These are phyloP conservation scores for Hylaea fasciaria DNA, from an alignment of 2,888 invertebrate species.

Conservation along the genomic window DNA sequence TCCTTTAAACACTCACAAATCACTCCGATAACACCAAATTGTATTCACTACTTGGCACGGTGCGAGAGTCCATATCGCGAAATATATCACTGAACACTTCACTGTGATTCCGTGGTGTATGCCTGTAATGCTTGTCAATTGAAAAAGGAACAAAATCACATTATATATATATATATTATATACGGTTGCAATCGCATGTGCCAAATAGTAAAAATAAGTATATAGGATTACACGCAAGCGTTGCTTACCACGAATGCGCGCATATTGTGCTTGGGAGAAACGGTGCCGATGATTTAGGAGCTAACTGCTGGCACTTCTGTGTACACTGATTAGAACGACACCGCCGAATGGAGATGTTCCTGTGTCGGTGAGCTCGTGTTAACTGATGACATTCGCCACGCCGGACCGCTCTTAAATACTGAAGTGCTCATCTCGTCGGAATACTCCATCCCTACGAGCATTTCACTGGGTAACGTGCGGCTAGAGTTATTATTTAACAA, in stretches of 20 bases:
- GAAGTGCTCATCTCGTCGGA: conserved; percentile 82
- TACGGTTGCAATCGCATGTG: conserved; percentile 63
- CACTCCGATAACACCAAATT: conserved; percentile 45
- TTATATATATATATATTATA: no score
- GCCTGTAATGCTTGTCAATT: conserved; percentile 49
- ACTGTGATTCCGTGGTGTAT: conserved; percentile 54
- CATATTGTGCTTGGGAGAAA: conserved; percentile 72
- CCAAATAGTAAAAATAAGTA: conserved; percentile 59
- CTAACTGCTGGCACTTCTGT: conserved; percentile 53
- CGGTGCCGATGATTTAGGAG: conserved; percentile 52
- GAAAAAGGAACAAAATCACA: conserved; percentile 45
- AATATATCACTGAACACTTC: conserved; percentile 64
- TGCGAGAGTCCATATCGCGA: conserved; percentile 44
- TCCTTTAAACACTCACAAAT: conserved; percentile 33
- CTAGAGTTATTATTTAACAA: conserved; percentile 82
- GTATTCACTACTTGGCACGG: conserved; percentile 62
- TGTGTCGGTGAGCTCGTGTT: conserved; percentile 74
- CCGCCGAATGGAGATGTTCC: conserved; percentile 73
- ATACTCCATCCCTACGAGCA: conserved; percentile 82
- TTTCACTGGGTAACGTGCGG: conserved; percentile 81
- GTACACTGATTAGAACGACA: conserved; percentile 59
- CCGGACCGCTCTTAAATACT: conserved; percentile 82
- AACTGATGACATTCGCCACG: conserved; percentile 83
- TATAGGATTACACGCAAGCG: conserved; percentile 53
- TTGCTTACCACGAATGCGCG: conserved; percentile 81